Evolutionary conservation across 1,140 invertebrate species (phyloP).

Genomic region (Drosophila prosaltans): DNA sequence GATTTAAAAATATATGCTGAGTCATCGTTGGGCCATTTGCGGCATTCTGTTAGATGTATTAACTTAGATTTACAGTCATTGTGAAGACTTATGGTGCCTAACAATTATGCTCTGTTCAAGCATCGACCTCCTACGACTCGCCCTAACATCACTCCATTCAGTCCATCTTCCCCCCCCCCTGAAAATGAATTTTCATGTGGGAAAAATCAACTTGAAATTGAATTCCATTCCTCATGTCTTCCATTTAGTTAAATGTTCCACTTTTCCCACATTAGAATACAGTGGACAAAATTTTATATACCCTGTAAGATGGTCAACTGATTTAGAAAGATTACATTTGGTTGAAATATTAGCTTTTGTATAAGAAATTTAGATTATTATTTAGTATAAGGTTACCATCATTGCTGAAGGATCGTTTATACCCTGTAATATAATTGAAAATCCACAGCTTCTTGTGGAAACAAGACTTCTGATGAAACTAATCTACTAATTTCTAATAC

Average conservation of each 20-base stretch:
- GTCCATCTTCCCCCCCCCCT: no score
- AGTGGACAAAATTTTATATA: neutral
- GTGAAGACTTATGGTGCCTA: neutral
- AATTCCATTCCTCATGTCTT: neutral
- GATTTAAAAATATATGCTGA: neutral
- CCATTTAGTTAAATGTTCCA: neutral
- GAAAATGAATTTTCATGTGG: no score
- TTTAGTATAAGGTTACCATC: no score
- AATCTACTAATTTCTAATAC: no score
- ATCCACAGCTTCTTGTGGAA: no score
- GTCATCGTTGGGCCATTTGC: constrained; percentile 10
- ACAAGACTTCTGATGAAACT: no score
- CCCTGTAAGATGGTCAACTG: neutral
- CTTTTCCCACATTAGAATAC: neutral
- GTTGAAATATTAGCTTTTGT: no score
- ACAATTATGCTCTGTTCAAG: constrained; percentile 1
- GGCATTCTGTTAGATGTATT: constrained; percentile 11
- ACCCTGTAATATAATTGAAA: no score
- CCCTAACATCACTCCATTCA: neutral
- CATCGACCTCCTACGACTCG: constrained; percentile 9
- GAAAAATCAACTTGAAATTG: neutral
- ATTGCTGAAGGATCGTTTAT: no score
- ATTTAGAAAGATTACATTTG: no score
- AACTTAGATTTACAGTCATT: constrained; percentile 13
- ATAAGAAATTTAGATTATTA: no score